A percentile compares a stretch with the other conserved stretches of the same genome.
Conservation (phyloP, 2,797 vertebrate species). For the Crocodylus rhombifer region DNA sequence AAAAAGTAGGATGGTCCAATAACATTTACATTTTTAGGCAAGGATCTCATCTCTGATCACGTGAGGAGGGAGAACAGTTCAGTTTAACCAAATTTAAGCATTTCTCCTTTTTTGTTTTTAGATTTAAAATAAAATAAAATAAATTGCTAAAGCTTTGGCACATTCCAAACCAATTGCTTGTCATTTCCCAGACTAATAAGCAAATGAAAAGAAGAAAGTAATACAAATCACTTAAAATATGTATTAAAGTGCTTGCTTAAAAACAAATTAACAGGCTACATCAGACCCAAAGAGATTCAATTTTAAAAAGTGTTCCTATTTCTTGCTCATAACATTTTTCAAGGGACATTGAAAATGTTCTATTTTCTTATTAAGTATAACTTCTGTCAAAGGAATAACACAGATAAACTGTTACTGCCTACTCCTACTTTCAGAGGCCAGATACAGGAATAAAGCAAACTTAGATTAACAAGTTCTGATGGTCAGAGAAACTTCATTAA, state of each 20-base stretch:
- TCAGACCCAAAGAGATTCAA: neutral
- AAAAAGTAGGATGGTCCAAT: neutral
- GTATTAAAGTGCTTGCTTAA: neutral
- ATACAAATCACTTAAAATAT: neutral
- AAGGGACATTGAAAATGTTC: no score
- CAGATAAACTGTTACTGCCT: neutral
- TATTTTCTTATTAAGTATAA: neutral
- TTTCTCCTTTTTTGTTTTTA: neutral
- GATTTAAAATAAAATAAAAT: no score
- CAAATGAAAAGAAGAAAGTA: neutral
- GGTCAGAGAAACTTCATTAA: neutral
- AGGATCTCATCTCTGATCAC: neutral
- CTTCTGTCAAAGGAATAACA: neutral
- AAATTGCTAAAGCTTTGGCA: neutral
- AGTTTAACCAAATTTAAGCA: neutral
- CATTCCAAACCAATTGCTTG: neutral
- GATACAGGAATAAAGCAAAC: neutral
- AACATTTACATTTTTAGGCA: neutral
- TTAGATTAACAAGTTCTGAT: neutral
- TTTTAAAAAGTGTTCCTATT: neutral
- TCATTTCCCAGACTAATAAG: neutral
- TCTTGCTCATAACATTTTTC: no score
- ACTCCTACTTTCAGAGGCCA: neutral
- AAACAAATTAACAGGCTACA: neutral
- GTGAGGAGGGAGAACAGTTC: neutral